These are phyloP conservation scores for Argyrosomus regius DNA, from an alignment of 2,797 vertebrate species.

Conservation along the genomic window DNA sequence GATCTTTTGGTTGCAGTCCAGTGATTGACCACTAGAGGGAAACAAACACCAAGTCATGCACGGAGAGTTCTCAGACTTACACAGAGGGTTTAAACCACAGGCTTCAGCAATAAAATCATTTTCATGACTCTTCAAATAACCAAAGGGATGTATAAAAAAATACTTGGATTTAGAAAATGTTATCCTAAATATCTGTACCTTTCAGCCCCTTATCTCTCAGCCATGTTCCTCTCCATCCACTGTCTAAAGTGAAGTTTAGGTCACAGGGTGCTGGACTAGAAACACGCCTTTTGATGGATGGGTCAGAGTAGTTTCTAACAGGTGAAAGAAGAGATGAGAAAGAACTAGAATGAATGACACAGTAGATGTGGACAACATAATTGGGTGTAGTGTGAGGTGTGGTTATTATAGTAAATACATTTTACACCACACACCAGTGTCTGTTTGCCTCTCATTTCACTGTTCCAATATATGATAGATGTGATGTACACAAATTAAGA, in stretches of 20 bases:
- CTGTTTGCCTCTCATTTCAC: background rate
- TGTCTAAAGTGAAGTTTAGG: background rate
- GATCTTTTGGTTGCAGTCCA: background rate
- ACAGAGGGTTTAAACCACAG: background rate
- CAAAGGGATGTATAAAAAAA: background rate
- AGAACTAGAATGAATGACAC: background rate
- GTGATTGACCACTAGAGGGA: slow-evolving; percentile 50
- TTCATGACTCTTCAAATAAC: background rate
- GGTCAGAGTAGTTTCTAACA: background rate
- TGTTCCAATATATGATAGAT: background rate
- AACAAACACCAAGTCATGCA: slow-evolving; percentile 30
- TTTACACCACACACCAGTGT: background rate
- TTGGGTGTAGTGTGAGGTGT: no score
- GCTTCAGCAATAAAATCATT: background rate
- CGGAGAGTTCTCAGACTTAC: background rate
- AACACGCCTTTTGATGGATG: background rate
- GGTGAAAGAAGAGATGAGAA: background rate
- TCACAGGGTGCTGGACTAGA: background rate
- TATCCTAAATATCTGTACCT: background rate
- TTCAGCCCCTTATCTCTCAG: background rate
- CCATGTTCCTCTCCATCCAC: background rate
- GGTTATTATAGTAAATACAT: background rate
- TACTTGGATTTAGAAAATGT: background rate
- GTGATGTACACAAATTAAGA: background rate
- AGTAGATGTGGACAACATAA: background rate